Base-by-base conservation (phyloP, 2,113 vertebrate genomes). In the Scomber japonicus region DNA sequence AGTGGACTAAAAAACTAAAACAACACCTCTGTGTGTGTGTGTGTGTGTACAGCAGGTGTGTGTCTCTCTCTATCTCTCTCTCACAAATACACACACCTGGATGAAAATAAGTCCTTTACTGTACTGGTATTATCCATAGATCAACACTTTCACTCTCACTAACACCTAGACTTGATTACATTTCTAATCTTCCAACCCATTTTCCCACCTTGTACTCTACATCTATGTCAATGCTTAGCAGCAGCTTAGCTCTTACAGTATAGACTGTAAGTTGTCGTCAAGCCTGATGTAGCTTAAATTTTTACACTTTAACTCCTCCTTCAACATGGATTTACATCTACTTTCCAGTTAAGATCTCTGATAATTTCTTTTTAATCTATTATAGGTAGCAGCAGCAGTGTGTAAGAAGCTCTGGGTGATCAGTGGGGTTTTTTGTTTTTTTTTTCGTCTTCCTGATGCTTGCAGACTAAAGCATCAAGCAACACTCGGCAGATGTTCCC, bases 401-500 rank as follows among this genome's bases (percentile, higher is more conserved):
- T 71, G 40, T 85, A 80, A 86, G 71, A 82, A 88, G 79, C 86
- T 88, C 83, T 76, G 62, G 44, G 12, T 59, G 60, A 80, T 77
- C 69, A 60, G 71, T 64, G 2, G 24, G 24, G 24, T 27, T 0
- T 9, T 54, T 49, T 77, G 46, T 60, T n/a, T 57, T 44, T 76
- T 40, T 49, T 4, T 27, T 7, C 13, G 19, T 59, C 27, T 35
- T 74, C 30, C 68, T 65, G 67, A 72, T 79, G 65, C 56, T 77
- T 70, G 77, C 55, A 63, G 85, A 84, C 87, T 85, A 85, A 92
- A 80, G 35, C 78, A 73, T 75, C 65, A 53, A 82, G 70, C 81
- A 21, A 53, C 54, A 1, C 60, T 76, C n/a, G 30, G 82, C 92
- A 94, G 93, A 94, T 95, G 92, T 93, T 92, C 19, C 46, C 71